A percentile compares a stretch with the other conserved stretches of the same genome.
phyloP scores from a whole-genome alignment of 2,113 vertebrate genomes.

The Mustelus asterias region DNA sequence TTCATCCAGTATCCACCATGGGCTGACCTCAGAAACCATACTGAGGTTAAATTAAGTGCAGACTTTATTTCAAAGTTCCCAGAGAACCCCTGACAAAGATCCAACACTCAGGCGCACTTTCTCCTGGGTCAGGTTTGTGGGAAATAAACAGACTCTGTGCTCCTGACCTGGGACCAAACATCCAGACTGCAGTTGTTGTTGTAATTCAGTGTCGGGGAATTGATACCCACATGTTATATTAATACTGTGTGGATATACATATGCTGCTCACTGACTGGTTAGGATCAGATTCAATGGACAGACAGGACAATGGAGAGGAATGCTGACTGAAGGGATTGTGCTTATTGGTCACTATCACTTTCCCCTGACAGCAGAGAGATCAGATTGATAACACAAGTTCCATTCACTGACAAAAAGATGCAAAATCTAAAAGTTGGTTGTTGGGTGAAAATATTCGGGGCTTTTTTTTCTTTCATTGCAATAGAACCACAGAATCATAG shows the following conservation, averaged over 20 bases:
- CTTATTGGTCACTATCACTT: neutral
- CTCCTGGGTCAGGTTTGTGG: too few relatives aligned
- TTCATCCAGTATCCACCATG: too few relatives aligned
- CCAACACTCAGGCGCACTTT: too few relatives aligned
- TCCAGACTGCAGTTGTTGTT: too few relatives aligned
- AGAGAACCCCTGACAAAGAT: too few relatives aligned
- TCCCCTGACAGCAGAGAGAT: neutral
- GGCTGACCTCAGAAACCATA: too few relatives aligned
- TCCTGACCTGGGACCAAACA: too few relatives aligned
- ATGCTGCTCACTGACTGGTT: neutral
- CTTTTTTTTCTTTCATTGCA: neutral
- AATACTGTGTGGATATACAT: neutral
- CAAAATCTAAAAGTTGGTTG: neutral
- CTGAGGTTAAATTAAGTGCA: too few relatives aligned
- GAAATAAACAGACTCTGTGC: too few relatives aligned
- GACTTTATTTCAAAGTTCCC: too few relatives aligned
- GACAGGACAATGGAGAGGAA: neutral
- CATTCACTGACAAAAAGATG: neutral
- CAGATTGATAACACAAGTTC: neutral
- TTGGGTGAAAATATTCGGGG: neutral
- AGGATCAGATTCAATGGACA: neutral
- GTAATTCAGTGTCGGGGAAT: neutral
- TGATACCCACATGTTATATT: neutral
- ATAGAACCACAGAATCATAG: too few relatives aligned
- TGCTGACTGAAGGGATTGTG: neutral